Evolutionary conservation across 53 echinoderm and acorn worm species (phyloP), one percentile per base, ranked within the genome.

Genomic region (Henricia sp.): DNA sequence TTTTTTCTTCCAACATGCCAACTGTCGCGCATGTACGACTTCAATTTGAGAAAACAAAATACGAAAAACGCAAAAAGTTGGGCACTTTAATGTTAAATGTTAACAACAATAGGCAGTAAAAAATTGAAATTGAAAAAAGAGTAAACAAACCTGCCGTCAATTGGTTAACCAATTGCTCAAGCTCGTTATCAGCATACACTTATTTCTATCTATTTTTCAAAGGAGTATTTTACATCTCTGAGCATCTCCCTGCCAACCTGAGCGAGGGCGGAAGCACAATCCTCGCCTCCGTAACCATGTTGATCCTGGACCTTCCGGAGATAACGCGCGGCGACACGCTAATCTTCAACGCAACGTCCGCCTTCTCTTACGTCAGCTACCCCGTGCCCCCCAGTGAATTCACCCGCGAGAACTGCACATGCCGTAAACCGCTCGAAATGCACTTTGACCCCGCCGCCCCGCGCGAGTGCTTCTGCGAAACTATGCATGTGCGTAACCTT

Each of bases 401-500:
- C 42, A 83, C 64, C 83, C 57, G 60, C 12, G 93, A 93, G 66
- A 93, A 93, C 43, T 93, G 93, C 78, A 90, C 93, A 39, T 93
- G 93, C 26, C 52, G 40, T 40, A 86, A 84, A 50, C 68, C 39
- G 3, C 43, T 90, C 13, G 55, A 57, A 20, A 75, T 82, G 2
- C 72, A 62, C 41, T 76, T 75, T 37, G 87, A 90, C 42, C 26
- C 60, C 0, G 58, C 30, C 16, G 57, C 57, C 0, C 36, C 46
- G 0, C 76, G 52, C 28, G 71, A 90, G 42, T 93, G 93, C 59
- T 44, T 32, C n/a, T 93, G 93, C 57, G 84, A 87, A 36, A 87
- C 82, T 0, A 66, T 62, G 30, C 36, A 73, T 27, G 65, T 93
- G 2, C 25, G 39, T 34, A 77, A 87, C 59, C 46, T 83, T n/a